Conservation (phyloP, 2,113 vertebrate genomes). For the Pygoscelis adeliae region DNA sequence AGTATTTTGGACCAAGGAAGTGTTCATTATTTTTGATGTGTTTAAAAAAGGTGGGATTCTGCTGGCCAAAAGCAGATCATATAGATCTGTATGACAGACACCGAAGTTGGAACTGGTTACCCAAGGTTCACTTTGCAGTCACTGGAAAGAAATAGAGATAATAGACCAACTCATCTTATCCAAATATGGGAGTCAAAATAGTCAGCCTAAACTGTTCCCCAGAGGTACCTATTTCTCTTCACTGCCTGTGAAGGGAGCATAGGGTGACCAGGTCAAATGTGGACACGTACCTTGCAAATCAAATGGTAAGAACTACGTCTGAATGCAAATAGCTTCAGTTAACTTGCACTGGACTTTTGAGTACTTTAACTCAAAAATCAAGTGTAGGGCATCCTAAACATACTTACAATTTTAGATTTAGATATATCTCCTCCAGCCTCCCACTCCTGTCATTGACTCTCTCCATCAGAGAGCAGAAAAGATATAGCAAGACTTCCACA, state of each 20-base stretch:
- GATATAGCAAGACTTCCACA: background rate
- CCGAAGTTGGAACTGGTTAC: background rate
- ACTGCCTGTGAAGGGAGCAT: background rate
- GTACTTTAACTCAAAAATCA: background rate
- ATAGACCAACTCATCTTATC: background rate
- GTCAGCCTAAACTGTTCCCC: background rate
- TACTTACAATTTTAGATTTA: background rate
- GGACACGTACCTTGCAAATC: background rate
- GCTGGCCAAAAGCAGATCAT: background rate
- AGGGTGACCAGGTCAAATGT: background rate
- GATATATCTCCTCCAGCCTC: background rate
- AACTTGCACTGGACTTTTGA: background rate
- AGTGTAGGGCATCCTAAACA: background rate
- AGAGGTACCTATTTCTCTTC: background rate
- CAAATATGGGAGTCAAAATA: background rate
- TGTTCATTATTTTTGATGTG: background rate
- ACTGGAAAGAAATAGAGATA: background rate
- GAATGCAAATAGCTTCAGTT: background rate
- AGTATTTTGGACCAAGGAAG: background rate
- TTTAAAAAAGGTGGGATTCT: background rate
- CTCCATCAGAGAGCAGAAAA: background rate
- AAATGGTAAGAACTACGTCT: background rate
- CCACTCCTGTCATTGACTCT: background rate
- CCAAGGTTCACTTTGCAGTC: background rate
- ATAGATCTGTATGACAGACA: background rate